Evolutionary conservation across 2,797 vertebrate species (phyloP), one percentile per base, ranked within the genome.

Genomic region (Poecilia gillii): DNA sequence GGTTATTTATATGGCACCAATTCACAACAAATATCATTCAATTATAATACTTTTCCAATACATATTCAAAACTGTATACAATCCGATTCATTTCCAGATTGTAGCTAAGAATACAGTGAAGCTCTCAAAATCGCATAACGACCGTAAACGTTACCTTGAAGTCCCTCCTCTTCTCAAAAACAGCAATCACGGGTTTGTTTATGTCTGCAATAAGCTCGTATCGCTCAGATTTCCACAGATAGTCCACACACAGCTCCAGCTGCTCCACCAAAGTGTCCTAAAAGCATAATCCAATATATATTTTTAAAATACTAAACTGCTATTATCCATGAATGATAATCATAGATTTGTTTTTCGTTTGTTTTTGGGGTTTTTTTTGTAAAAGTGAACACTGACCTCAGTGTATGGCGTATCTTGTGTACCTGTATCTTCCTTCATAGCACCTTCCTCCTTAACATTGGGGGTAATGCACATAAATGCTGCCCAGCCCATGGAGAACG

Each of bases 351-450:
- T 45, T 70, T 49, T 49, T 33, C 2, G 33, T 33, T 33, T 33
- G 33, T 33, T 33, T 33, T 33, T 33, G 33, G 33, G 33, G 33
- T 33, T 70, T n/a, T 8, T 20, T 74, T 20, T 41, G 39, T 11
- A 55, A 55, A 49, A 4, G 68, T 3, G 1, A 62, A 75, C 53
- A 46, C 91, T 78, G 23, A 99, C 99, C 98, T 99, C 99, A 16
- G 97, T 99, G 78, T 99, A 99, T 0, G 98, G 97, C 0, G 97
- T 99, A 90, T 99, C 99, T 83, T 99, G 98, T 91, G 98, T 99
- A 18, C 99, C 99, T 0, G 97, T 96, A 89, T 99, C 99, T 87
- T 99, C 98, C 90, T 99, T 99, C 99, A 99, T 99, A 81, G 97
- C 98, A 1, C 97, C 98, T 91, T 99, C 99, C 93, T 99, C 98